phyloP scores from a whole-genome alignment of 2,888 invertebrate genomes.

The Caenorhabditis sp. region DNA sequence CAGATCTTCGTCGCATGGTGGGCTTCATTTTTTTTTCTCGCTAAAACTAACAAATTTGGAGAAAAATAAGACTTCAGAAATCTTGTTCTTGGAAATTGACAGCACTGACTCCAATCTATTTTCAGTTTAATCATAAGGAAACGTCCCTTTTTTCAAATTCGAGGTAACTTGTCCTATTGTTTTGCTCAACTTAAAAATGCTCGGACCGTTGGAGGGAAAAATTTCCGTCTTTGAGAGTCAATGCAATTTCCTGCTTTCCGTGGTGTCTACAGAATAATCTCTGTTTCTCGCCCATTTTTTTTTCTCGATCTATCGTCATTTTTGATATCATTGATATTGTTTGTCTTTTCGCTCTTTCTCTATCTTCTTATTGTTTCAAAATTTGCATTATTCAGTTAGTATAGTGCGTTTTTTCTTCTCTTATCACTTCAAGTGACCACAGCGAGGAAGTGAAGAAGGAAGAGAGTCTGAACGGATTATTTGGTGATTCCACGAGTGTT shows the following conservation, averaged over 20 bases:
- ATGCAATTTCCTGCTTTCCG: not conserved
- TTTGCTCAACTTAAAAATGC: no score
- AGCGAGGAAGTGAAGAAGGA: not conserved
- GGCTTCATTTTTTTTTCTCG: no score
- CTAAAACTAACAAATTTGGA: no score
- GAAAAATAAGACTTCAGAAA: no score
- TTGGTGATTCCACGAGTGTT: conserved; percentile 51
- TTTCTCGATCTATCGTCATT: conserved; percentile 21
- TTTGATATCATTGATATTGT: conserved; percentile 38
- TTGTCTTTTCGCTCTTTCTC: conserved; percentile 54
- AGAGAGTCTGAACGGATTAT: conserved; percentile 45
- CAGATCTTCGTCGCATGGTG: no score
- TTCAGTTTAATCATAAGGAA: no score
- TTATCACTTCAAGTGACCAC: not conserved
- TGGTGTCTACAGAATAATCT: not conserved
- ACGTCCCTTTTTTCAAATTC: no score
- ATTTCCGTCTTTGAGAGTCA: no score
- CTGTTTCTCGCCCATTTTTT: not conserved
- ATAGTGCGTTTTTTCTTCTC: conserved; percentile 30
- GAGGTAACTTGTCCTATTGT: no score
- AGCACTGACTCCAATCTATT: no score
- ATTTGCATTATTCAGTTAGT: conserved; percentile 47
- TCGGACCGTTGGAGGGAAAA: not conserved
- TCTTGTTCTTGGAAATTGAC: no score
- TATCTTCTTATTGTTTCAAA: conserved; percentile 40